These are phyloP conservation scores for Thamnophis elegans DNA, from an alignment of 2,797 vertebrate genomes.

Conservation along the genomic window DNA sequence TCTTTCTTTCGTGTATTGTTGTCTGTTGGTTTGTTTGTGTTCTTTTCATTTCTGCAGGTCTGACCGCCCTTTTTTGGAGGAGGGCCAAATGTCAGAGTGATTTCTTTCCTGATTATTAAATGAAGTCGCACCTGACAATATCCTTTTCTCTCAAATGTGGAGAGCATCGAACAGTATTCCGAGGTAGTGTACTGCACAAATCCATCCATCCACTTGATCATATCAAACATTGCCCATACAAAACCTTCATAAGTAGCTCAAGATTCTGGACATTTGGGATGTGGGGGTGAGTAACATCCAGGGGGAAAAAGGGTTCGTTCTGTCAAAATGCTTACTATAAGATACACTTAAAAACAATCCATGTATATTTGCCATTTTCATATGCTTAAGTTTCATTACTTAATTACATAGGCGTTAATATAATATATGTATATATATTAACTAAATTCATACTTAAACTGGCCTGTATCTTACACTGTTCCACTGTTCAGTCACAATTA, in stretches of 20 bases:
- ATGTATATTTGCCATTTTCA: background rate
- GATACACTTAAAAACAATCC: background rate
- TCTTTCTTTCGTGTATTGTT: too few species aligned
- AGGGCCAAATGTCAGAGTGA: too few species aligned
- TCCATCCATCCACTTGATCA: background rate
- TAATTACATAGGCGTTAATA: background rate
- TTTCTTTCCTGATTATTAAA: too few species aligned
- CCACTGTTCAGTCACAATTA: background rate
- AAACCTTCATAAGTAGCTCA: background rate
- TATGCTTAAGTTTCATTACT: slow-evolving; percentile 1
- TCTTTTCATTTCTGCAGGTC: too few species aligned
- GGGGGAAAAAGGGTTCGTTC: background rate
- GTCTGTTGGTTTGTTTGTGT: too few species aligned
- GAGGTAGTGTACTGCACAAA: background rate
- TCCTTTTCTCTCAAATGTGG: background rate
- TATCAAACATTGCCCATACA: background rate
- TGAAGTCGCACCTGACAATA: too few species aligned
- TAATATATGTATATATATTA: background rate
- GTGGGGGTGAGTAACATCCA: background rate
- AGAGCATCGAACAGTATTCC: background rate
- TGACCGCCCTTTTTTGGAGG: too few species aligned
- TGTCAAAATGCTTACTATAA: background rate
- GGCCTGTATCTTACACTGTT: background rate
- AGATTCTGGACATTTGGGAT: background rate
- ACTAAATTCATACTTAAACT: background rate